Evolutionary conservation across 2,888 invertebrate species (phyloP), one percentile per base, ranked within the genome.

Genomic region (Apotomis capreana): DNA sequence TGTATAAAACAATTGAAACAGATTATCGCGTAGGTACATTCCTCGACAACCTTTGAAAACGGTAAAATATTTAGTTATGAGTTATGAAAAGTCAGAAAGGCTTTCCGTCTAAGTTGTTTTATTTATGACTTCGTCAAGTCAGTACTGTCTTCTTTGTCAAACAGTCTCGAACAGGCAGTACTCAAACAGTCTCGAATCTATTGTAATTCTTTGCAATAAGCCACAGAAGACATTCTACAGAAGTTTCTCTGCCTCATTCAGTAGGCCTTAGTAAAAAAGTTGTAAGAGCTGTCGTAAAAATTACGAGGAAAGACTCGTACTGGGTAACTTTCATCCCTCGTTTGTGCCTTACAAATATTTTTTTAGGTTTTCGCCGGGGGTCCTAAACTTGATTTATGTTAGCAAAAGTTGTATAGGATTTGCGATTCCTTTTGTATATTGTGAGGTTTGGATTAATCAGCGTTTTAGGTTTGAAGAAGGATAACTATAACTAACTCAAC

Each of bases 351-450:
- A 5, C 3, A 64, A n/a, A 26, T 63, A 15, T 59, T 60, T 64
- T 26, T 57, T 61, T 26, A 65, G 52, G 10, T 58, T 15, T 40
- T 55, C 37, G 44, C 15, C 26, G 12, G 8, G 52, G 46, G 26
- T 12, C 37, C 61, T 67, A 55, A 36, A 51, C 67, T 49, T 61
- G 67, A 70, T 62, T 62, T 67, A 68, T 57, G 52, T 62, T 44
- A 36, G 13, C 8, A 52, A 46, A 60, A 69, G 13, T 69, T 58
- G 46, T 40, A 13, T 13, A n/a, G 10, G 26, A 46, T 5, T 49
- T 49, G 51, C 37, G 13, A 60, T 60, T 65, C 40, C 6, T 44
- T 64, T 54, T 54, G 52, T 36, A 52, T 51, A 51, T 26, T 10
- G 13, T 57, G 15, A 8, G 49, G 5, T 49, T 49, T 10, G 9